These are phyloP conservation scores for Heterochromis multidens DNA, from an alignment of 2,113 vertebrate species.

Conservation along the genomic window DNA sequence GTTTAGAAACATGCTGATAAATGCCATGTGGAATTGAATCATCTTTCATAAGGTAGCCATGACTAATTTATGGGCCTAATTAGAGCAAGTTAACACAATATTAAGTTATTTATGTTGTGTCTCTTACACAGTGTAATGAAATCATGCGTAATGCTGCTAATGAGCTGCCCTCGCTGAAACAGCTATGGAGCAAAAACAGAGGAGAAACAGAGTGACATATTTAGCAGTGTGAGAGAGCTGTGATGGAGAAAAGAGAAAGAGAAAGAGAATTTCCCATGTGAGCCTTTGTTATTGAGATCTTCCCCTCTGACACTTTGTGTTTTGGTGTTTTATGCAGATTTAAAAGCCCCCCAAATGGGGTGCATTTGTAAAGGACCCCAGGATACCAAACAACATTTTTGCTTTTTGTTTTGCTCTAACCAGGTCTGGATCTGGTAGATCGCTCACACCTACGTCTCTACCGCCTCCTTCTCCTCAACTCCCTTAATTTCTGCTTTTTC, in stretches of 20 bases:
- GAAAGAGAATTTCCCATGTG: constrained; percentile 1
- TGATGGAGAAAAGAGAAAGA: background rate
- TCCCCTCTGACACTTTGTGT: background rate
- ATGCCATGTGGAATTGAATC: background rate
- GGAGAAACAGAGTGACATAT: background rate
- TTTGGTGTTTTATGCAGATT: constrained; percentile 40
- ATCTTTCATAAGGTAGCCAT: background rate
- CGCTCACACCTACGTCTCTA: too few species aligned
- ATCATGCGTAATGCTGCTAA: constrained; percentile 35
- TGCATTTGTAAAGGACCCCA: constrained; percentile 44
- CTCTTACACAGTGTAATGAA: constrained; percentile 26
- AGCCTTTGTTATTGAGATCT: constrained; percentile 27
- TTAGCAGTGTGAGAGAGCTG: background rate
- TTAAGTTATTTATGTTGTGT: constrained; percentile 36
- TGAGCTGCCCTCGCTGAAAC: constrained; percentile 4
- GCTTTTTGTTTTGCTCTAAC: background rate
- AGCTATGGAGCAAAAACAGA: background rate
- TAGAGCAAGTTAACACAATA: constrained; percentile 9
- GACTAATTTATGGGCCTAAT: constrained; percentile 5
- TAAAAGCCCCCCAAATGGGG: constrained; percentile 22
- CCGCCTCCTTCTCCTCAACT: background rate
- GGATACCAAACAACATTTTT: constrained; percentile 33
- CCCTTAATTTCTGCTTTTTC: background rate
- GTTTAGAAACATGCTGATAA: background rate
- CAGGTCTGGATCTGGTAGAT: background rate